Base-by-base conservation (phyloP, 2,888 invertebrate species). In the Drosophila percnosoma region DNA sequence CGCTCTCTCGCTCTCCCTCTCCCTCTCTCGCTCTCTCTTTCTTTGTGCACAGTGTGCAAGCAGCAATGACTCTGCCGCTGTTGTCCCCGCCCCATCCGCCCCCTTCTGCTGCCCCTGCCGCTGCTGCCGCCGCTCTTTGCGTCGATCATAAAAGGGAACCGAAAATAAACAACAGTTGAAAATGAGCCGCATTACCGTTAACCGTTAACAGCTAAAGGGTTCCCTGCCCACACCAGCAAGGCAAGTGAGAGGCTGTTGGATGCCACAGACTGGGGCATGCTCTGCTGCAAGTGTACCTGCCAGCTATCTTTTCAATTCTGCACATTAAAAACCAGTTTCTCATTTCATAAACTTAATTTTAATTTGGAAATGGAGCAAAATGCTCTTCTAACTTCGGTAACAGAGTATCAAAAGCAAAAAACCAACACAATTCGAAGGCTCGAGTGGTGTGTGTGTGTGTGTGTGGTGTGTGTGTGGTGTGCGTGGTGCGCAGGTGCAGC, bases 171-270 rank as follows among this genome's bases (percentile, higher is more conserved):
- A 77, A 42, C 78, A 63, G 78, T 78, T 78, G 70, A 78, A 78
- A 78, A 78, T 78, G 70, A 70, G 74, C 71, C 71, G 80, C 83
- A 70, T 81, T 86, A 81, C 83, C 81, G 81, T 83, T 86, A 83
- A 82, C 83, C 75, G 73, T 78, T 73, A 82, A 83, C 87, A 76
- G 86, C 70, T 62, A 77, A 68, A 72, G 68, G 68, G 80, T 69
- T 69, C 65, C 36, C 59, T 49, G 5, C 40, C 61, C 34, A 71
- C 48, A 21, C 24, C 8, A 7, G 6, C 42, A 45, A 13, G 21
- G 2, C 13, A 15, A 24, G 4, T 15, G 24, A 7, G 3, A 15
- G 4, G 4, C 45, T 24, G 45, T 15, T 21, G 15, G 2, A 8
- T 15, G 24, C 45, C 6, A 45, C 24, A 13, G 24, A 45, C 45